Evolutionary conservation across 2,113 vertebrate species (phyloP), one percentile per base, ranked within the genome.

Genomic region (Gobius niger): DNA sequence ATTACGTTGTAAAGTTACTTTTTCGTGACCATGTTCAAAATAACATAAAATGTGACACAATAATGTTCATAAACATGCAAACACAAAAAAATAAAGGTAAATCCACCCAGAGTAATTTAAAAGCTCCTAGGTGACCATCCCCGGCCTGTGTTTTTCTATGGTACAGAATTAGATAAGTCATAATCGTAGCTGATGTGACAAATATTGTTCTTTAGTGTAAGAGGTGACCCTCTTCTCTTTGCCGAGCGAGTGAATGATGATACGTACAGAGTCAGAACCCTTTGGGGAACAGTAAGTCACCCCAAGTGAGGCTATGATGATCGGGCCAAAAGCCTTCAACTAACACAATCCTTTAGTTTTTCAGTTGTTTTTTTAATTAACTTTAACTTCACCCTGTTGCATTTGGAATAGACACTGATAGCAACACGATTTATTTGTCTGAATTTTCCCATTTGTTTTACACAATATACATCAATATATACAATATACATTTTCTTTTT

Each of bases 161-260:
- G 77, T 68, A 71, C 68, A 72, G 34, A 34, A 34, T 34, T 34
- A 34, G 24, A 60, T 44, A 15, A 64, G 60, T 80, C 19, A 10
- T 72, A 75, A 84, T 86, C 77, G 82, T 60, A 73, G 76, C 68
- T 82, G 70, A 57, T 51, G 65, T 78, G 83, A 89, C 59, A 80
- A 88, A 87, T 85, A 67, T 61, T 47, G 42, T 50, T 44, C 34
- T 72, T 13, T 53, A 19, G 46, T 82, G 73, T 50, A 85, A 9
- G 52, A 68, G 62, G 65, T 73, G 71, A 86, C 82, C 77, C 57
- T 75, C 49, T 67, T 85, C 83, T 77, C 83, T 79, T 72, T 75
- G 78, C 70, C 80, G 77, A 86, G 65, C 5, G 41, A 54, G 72
- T 70, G 82, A 77, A 77, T 80, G 73, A 76, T 74, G 78, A 57